Conservation (phyloP, 2,113 vertebrate species). For the Miniopterus natalensis region DNA sequence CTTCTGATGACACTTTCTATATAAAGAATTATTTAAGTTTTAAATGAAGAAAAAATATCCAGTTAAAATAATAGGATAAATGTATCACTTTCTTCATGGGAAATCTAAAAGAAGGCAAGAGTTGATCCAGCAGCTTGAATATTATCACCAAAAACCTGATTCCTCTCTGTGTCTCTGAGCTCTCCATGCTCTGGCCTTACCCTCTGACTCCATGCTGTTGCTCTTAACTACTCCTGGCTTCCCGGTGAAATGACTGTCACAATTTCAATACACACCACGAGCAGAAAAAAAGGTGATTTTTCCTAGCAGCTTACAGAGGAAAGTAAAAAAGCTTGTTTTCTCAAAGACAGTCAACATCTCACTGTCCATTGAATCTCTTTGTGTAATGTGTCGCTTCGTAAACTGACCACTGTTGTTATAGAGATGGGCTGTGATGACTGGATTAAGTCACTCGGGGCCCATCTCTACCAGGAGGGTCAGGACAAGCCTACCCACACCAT, state of each 20-base stretch:
- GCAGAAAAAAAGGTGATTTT: neutral
- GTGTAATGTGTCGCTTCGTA: neutral
- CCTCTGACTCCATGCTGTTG: too few species aligned
- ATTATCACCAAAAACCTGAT: neutral
- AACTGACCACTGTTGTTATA: neutral
- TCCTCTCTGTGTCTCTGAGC: neutral
- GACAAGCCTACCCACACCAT: neutral
- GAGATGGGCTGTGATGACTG: neutral
- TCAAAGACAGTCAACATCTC: neutral
- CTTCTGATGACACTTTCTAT: neutral
- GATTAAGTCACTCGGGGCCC: neutral
- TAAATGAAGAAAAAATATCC: neutral
- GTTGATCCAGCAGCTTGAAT: neutral
- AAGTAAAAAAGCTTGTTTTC: neutral
- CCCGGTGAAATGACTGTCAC: neutral
- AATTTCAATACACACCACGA: neutral
- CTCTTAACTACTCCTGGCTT: neutral
- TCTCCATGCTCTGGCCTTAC: neutral
- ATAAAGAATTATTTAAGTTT: constrained; percentile 4
- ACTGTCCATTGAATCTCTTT: neutral
- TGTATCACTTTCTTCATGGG: neutral
- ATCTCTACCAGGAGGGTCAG: neutral
- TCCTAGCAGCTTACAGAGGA: neutral
- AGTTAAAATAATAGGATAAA: neutral
- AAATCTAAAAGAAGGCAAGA: neutral